Conservation (phyloP, 2,888 invertebrate species). For the Arctia plantaginis region DNA sequence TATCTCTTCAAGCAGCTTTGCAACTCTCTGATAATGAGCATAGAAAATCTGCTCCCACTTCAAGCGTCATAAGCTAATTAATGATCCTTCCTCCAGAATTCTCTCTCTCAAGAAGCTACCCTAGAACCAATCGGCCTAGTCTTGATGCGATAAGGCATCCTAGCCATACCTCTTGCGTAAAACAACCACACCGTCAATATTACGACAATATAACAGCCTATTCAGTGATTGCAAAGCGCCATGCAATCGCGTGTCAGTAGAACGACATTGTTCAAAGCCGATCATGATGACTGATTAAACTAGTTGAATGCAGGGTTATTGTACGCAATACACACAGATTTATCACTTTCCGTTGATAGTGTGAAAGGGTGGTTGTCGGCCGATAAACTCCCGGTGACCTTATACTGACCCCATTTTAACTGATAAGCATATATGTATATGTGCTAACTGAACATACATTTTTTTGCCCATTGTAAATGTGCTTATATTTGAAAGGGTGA, state of each 20-base stretch:
- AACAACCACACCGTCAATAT: neutral
- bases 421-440: slow-evolving; percentile 38
- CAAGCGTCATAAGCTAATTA: neutral
- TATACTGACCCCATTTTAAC: slow-evolving; percentile 51
- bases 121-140: too few relatives aligned
- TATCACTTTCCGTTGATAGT: slow-evolving; percentile 35
- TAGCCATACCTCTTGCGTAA: too few relatives aligned
- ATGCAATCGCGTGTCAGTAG: neutral
- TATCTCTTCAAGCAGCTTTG: neutral
- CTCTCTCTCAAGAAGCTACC: neutral
- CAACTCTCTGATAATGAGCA: neutral
- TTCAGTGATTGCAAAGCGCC: neutral
- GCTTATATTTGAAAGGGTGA: neutral
- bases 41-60: neutral
- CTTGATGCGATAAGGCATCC: neutral
- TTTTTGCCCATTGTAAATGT: neutral
- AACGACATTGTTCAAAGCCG: neutral
- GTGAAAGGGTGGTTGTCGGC: slow-evolving; percentile 29
- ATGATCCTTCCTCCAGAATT: accelerated
- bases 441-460: neutral
- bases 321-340: slow-evolving; percentile 33
- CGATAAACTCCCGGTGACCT: slow-evolving; percentile 43
- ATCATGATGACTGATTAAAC: neutral
- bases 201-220: neutral
- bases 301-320: slow-evolving; percentile 19